Evolutionary conservation across 1,140 invertebrate genomes (phyloP).

Genomic region (Teleogryllus occipitalis): DNA sequence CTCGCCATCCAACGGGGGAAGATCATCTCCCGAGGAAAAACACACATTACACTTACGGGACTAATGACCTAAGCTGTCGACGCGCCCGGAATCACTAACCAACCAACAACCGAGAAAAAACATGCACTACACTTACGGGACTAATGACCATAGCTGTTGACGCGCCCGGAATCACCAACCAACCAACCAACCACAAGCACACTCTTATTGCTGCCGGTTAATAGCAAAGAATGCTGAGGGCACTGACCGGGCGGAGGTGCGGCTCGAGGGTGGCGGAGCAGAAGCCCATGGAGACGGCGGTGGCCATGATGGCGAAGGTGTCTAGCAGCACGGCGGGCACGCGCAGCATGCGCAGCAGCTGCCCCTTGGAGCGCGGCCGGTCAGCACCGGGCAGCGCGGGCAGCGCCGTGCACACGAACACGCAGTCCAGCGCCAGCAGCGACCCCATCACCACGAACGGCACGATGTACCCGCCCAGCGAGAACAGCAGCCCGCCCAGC

Average conservation of each 20-base stretch:
- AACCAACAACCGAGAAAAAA: too few species aligned
- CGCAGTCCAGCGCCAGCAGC: conserved; percentile 41
- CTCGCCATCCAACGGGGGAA: too few species aligned
- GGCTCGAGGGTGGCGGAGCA: conserved; percentile 44
- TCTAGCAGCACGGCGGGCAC: conserved; percentile 35
- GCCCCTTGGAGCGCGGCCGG: neutral
- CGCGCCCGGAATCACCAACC: too few species aligned
- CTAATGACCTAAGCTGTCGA: too few species aligned
- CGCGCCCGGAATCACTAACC: too few species aligned
- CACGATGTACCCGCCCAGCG: conserved; percentile 47
- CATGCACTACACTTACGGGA: too few species aligned
- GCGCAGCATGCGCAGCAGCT: conserved; percentile 31
- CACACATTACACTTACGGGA: too few species aligned
- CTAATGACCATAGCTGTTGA: too few species aligned
- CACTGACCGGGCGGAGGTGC: conserved; percentile 39
- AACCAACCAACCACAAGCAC: too few species aligned
- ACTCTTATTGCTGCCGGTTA: too few species aligned
- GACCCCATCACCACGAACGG: conserved; percentile 51
- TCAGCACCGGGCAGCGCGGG: conserved; percentile 25
- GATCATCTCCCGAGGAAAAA: too few species aligned
- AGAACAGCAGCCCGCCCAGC: conserved; percentile 44
- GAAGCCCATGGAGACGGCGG: conserved; percentile 42
- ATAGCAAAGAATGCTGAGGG: neutral
- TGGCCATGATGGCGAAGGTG: conserved; percentile 33
- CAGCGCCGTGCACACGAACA: conserved; percentile 38